A percentile compares a stretch with the other conserved stretches of the same genome.
Evolutionary conservation across 2,113 vertebrate species (phyloP).

Genomic region (Raja brachyura): DNA sequence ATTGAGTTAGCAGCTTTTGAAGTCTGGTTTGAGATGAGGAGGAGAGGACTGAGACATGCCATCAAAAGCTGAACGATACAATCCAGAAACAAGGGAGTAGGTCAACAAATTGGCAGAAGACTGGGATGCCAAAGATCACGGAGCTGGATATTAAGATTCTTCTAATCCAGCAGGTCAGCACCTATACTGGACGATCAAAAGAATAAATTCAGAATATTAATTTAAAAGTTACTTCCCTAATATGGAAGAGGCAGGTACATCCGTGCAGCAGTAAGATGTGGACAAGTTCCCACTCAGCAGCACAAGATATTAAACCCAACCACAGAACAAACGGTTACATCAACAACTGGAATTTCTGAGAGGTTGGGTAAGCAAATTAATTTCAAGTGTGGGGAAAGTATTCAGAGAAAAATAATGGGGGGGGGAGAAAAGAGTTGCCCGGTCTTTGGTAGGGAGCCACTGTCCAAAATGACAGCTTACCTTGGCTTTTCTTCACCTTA

Average conservation of each 20-base stretch:
- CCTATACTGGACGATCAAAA: background rate
- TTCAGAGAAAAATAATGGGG: background rate
- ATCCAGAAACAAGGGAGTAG: background rate
- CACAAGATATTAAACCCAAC: background rate
- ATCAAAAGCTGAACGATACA: background rate
- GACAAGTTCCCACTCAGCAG: background rate
- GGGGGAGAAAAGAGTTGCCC: too few species aligned
- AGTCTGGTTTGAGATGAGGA: constrained; percentile 8
- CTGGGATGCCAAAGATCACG: background rate
- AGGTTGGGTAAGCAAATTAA: background rate
- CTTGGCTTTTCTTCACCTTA: too few species aligned
- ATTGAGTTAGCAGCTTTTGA: background rate
- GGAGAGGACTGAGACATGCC: background rate
- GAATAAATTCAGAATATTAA: constrained; percentile 14
- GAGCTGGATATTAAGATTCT: background rate
- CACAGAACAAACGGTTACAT: background rate
- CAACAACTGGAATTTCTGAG: too few species aligned
- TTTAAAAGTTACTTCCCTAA: background rate
- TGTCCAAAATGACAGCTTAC: background rate
- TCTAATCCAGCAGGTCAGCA: constrained; percentile 24
- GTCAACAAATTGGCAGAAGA: background rate
- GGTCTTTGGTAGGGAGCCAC: background rate
- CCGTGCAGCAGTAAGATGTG: background rate
- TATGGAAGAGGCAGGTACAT: background rate
- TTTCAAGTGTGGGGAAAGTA: background rate